A percentile compares a stretch with the other conserved stretches of the same genome.
phyloP scores from a whole-genome alignment of 2,888 invertebrate species.

The Euzetes globulus region DNA sequence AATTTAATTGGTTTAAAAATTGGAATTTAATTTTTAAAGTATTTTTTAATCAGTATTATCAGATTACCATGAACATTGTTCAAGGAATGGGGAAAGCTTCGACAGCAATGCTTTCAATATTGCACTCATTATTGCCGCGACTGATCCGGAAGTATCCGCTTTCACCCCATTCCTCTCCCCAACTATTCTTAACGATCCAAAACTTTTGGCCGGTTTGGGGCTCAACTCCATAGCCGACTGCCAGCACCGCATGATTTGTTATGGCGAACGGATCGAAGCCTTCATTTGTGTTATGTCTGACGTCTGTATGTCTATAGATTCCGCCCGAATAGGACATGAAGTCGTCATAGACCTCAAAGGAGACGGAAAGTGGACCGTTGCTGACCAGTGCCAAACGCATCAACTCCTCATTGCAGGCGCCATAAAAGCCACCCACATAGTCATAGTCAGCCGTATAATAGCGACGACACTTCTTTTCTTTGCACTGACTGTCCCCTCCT shows the following conservation, averaged over 20 bases:
- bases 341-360: conserved; percentile 50
- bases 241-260: conserved; percentile 48
- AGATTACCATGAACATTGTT: too few relatives aligned
- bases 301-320: conserved; percentile 49
- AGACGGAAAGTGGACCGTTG: conserved; percentile 50
- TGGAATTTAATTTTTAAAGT: too few relatives aligned
- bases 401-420: conserved; percentile 50
- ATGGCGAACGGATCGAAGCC: conserved; percentile 48
- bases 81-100: conserved; percentile 40
- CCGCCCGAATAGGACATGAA: conserved; percentile 48
- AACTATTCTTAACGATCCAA: conserved; percentile 44
- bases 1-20: too few relatives aligned
- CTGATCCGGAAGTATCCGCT: conserved; percentile 44
- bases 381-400: conserved; percentile 50
- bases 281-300: conserved; percentile 35
- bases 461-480: conserved; percentile 39
- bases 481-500: conserved; percentile 44
- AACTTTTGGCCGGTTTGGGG: conserved; percentile 43
- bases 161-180: conserved; percentile 45
- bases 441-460: conserved; percentile 50
- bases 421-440: conserved; percentile 53
- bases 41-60: too few relatives aligned
- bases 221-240: conserved; percentile 50
- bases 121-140: conserved; percentile 43
- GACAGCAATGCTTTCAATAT: conserved; percentile 39